Base-by-base conservation (phyloP, 2,888 invertebrate genomes). In the Bimastos eiseni region DNA sequence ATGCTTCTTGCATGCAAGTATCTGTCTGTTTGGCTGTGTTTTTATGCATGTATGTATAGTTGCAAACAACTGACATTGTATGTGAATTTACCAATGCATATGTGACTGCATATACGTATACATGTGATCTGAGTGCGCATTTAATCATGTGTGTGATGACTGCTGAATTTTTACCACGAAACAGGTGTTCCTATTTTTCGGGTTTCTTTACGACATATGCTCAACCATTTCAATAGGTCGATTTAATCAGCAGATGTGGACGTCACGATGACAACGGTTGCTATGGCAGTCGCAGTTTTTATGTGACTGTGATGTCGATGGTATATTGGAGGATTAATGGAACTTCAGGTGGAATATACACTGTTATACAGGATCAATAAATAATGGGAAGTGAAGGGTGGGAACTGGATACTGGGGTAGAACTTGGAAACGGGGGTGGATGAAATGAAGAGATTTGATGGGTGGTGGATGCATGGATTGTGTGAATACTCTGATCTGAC, bases 1-100 rank as follows among this genome's bases (percentile, higher is more conserved):
- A 41, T 41, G 41, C 15, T 41, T 41, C 8, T 41, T 70, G 70
- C n/a, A n/a, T 70, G 70, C 13, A 5, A n/a, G 30, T 30, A 70
- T 70, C 3, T 70, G 13, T 70, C 30, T 70, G 5, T 70, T 30
- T 37, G n/a, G 30, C n/a, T 38, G 44, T 89, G n/a, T 44, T 21
- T 89, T n/a, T 44, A 89, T 89, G 41, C 34, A 2, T 89, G 36
- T 44, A 89, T 89, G n/a, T 19, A 89, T 89, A 44, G 6, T 4
- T 89, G 34, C 15, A 89, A 44, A 19, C n/a, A 44, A 13, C 13
- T 19, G 37, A n/a, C 13, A 1, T 44, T 36, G 33, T 89, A 89
- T 21, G 34, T 89, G 34, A 21, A 89, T 89, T 0, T 38, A 44
- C 44, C 11, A 11, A 38, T 89, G 41, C 30, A 34, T 89, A 30